Evolutionary conservation across 2,888 invertebrate genomes (phyloP), one percentile per base, ranked within the genome.

Genomic region (Stenodema calcarata): DNA sequence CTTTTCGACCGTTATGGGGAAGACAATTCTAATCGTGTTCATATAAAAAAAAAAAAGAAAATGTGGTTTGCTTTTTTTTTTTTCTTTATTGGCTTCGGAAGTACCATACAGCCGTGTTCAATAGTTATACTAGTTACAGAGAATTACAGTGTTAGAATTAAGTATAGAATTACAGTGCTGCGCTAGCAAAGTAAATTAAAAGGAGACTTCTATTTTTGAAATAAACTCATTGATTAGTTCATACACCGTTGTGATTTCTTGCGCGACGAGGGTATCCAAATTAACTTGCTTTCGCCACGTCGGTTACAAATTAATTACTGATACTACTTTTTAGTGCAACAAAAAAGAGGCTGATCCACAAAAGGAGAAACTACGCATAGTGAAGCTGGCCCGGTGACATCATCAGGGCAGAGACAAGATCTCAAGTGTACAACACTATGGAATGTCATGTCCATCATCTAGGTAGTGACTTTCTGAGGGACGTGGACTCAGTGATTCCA

Each of bases 401-500:
- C 27, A 83, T 83, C 35, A 18, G 16, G 69, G 12, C 88, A 35
- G 89, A 89, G 44, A 89, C 89, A 76, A 62, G 88, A 3, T 80
- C 87, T 27, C 78, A 70, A 75, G 87, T 87, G 4, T 89, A 88
- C 27, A 81, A 89, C 28, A 70, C 70, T 28, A 87, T 4, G 78
- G 62, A 54, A 62, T n/a, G n/a, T n/a, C n/a, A n/a, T n/a, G n/a
- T n/a, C n/a, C n/a, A 76, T 70, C 76, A 47, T 41, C 81, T 73
- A 35, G 35, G 79, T 30, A 73, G 42, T 23, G 4, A 44, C 54
- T 87, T 87, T 70, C 41, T 87, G 75, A 23, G 47, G 30, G 80
- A 87, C 44, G 85, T 44, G n/a, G 70, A n/a, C 27, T 23, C 47
- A 6, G 85, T 86, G n/a, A 86, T 80, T 23, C 86, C 87, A 42